A percentile compares a stretch with the other conserved stretches of the same genome.
Conservation (phyloP, 2,113 vertebrate genomes). For the Cinclus cinclus region DNA sequence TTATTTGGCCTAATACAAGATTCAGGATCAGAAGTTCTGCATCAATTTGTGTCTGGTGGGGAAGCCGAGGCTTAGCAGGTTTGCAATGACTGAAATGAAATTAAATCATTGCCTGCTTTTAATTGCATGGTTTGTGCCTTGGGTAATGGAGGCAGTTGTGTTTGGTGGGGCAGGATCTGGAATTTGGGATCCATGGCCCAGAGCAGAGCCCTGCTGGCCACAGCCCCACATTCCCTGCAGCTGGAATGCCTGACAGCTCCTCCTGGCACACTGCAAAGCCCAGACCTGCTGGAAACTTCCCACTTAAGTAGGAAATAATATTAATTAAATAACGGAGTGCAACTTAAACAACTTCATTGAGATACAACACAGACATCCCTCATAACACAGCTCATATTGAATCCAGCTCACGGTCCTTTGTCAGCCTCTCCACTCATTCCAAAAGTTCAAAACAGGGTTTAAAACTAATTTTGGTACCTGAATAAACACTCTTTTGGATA, state of each 20-base stretch:
- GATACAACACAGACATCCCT: neutral
- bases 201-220: neutral
- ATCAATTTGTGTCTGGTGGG: neutral
- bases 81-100: neutral
- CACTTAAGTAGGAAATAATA: neutral
- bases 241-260: neutral
- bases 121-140: neutral
- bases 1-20: neutral
- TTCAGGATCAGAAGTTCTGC: neutral
- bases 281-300: neutral
- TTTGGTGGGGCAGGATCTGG: neutral
- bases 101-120: neutral
- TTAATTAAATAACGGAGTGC: neutral
- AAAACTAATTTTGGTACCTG: neutral
- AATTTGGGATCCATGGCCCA: accelerated
- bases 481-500: neutral
- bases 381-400: accelerated
- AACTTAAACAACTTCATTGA: neutral
- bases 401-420: neutral
- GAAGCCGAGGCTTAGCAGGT: neutral
- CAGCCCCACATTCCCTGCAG: neutral
- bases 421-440: neutral
- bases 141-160: neutral
- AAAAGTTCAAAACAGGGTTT: neutral
- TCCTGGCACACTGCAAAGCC: neutral